Percentiles rank a stretch among this genome's conserved stretches.
Conservation (phyloP, 2,888 invertebrate genomes). For the Dromius quadrimaculatus region DNA sequence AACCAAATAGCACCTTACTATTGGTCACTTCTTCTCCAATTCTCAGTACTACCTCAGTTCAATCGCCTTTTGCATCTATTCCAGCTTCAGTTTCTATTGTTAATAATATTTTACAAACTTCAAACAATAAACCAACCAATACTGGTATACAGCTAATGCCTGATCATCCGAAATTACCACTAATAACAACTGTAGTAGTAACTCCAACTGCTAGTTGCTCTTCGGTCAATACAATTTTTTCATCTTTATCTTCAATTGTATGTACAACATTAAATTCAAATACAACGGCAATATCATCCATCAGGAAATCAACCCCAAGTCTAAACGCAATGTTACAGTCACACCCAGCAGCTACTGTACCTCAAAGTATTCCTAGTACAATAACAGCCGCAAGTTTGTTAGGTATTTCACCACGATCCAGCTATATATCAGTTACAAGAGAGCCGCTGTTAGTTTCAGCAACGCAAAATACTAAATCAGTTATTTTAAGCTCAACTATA, state of each 20-base stretch:
- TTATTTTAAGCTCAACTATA: conserved; percentile 66
- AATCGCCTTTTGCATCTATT: conserved; percentile 38
- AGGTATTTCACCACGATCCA: conserved; percentile 62
- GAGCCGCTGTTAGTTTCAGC: conserved; percentile 65
- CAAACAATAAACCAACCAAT: conserved; percentile 44
- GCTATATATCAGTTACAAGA: conserved; percentile 61
- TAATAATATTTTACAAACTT: conserved; percentile 41
- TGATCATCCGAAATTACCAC: conserved; percentile 61
- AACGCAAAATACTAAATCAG: conserved; percentile 69
- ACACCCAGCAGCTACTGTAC: conserved; percentile 65
- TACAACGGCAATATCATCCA: conserved; percentile 18
- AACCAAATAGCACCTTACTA: conserved; percentile 39
- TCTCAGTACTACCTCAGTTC: conserved; percentile 36
- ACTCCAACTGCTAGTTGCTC: conserved; percentile 43
- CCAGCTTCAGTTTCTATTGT: conserved; percentile 43
- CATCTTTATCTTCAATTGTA: conserved; percentile 18
- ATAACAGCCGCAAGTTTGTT: conserved; percentile 66
- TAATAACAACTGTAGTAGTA: conserved; percentile 58
- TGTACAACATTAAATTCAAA: conserved; percentile 26
- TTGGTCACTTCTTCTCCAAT: conserved; percentile 35
- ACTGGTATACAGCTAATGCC: conserved; percentile 60
- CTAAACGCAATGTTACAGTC: conserved; percentile 67
- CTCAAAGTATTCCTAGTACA: conserved; percentile 64
- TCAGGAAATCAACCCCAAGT: conserved; percentile 56
- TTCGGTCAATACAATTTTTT: conserved; percentile 7